These are phyloP conservation scores for Serinus canaria DNA, from an alignment of 2,113 vertebrate genomes.

Conservation along the genomic window DNA sequence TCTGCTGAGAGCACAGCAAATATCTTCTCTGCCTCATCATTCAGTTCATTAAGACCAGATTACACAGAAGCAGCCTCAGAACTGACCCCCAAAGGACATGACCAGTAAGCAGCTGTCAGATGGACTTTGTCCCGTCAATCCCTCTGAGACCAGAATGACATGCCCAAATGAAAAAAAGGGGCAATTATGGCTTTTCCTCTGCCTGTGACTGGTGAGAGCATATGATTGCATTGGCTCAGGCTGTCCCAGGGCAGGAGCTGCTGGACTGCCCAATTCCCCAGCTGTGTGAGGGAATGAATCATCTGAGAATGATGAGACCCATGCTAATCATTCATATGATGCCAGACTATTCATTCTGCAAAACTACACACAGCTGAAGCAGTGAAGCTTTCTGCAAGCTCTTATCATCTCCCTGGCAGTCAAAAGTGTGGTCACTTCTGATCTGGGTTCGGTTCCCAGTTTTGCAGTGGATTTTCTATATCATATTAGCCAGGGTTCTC, in stretches of 20 bases:
- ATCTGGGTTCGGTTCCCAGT: background rate
- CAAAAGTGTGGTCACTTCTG: background rate
- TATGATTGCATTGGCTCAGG: accelerated
- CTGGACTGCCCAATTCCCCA: background rate
- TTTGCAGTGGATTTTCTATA: background rate
- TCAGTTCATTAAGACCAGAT: background rate
- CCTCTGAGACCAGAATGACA: background rate
- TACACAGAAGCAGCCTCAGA: background rate
- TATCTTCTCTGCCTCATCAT: background rate
- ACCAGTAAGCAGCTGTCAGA: background rate
- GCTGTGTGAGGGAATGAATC: background rate
- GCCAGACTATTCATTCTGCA: background rate
- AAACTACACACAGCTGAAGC: background rate
- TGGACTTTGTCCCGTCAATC: background rate
- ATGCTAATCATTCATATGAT: background rate
- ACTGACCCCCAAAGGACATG: background rate
- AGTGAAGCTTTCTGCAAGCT: background rate
- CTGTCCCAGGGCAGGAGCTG: background rate
- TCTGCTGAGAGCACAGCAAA: background rate
- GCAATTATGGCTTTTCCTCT: background rate
- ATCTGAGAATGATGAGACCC: background rate
- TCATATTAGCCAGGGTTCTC: background rate
- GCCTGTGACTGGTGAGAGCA: background rate
- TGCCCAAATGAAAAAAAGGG: background rate
- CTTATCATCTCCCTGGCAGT: background rate